These are phyloP conservation scores for Hippocampus kuda DNA, from an alignment of 2,797 vertebrate species.

Conservation along the genomic window DNA sequence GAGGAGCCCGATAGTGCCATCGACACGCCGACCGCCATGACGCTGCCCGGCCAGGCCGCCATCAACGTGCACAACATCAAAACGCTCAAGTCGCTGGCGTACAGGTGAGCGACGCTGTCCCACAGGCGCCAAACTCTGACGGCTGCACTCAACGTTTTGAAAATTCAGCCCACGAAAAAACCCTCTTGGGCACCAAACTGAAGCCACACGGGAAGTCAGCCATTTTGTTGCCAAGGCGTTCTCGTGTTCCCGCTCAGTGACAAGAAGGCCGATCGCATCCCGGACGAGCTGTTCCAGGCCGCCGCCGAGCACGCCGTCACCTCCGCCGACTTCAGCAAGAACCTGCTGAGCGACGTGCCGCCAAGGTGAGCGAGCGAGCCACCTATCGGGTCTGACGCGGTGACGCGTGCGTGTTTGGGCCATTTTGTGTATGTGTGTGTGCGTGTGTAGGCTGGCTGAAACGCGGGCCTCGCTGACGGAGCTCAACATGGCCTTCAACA, in stretches of 20 bases:
- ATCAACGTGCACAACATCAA: conserved; percentile 75
- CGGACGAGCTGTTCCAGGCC: conserved; percentile 76
- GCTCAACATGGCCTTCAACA: conserved; percentile 85
- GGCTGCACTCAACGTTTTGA: neutral
- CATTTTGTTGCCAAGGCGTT: too few species aligned
- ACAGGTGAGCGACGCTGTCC: conserved; percentile 64
- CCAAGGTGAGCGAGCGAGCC: conserved; percentile 65
- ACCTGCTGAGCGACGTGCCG: conserved; percentile 77
- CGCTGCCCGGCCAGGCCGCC: conserved; percentile 78
- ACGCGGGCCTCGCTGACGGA: conserved; percentile 74
- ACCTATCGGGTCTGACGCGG: neutral
- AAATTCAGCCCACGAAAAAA: neutral
- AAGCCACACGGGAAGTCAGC: too few species aligned
- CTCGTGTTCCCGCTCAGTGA: conserved; percentile 57
- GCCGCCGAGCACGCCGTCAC: conserved; percentile 57
- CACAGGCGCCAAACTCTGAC: too few species aligned
- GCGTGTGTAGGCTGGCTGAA: conserved; percentile 70
- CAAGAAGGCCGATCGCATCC: conserved; percentile 72
- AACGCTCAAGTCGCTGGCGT: conserved; percentile 75
- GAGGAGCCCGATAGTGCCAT: conserved; percentile 57
- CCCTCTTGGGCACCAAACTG: too few species aligned
- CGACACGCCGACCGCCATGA: conserved; percentile 76
- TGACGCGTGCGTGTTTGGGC: neutral
- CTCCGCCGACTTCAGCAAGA: conserved; percentile 85
- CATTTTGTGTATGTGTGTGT: neutral